phyloP scores from a whole-genome alignment of 2,113 vertebrate genomes.

The Actenoides hombroni region DNA sequence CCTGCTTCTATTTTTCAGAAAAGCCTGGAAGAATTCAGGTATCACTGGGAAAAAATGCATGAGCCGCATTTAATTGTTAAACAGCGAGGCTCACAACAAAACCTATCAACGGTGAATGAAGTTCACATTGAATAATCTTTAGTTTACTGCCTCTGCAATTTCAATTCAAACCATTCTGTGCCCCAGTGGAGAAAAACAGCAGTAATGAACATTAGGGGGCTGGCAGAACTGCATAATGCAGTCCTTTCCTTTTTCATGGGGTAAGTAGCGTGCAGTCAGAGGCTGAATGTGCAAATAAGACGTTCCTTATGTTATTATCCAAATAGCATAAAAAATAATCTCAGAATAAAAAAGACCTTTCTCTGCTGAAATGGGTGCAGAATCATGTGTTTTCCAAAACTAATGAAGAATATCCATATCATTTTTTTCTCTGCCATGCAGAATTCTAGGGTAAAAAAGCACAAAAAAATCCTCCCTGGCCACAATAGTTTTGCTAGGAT shows the following conservation, averaged over 20 bases:
- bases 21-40: not conserved
- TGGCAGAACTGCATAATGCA: not conserved
- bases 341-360: not conserved
- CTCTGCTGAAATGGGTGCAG: not conserved
- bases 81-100: not conserved
- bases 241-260: not conserved
- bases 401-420: not conserved
- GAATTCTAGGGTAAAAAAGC: not conserved
- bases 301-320: not conserved
- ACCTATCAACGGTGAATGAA: not conserved
- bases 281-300: not conserved
- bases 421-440: not conserved
- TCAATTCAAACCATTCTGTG: not conserved
- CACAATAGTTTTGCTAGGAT: not conserved
- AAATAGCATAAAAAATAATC: not conserved
- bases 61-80: not conserved
- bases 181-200: not conserved
- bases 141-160: conserved; percentile 28
- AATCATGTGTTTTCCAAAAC: not conserved
- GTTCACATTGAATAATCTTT: not conserved
- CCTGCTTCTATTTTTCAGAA: not conserved
- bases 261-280: not conserved
- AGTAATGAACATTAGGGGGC: not conserved
- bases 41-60: not conserved
- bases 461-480: not conserved